Percentiles rank a stretch among this genome's conserved stretches.
Evolutionary conservation across 92 coral and sea anemone species (phyloP).

Genomic region (Bergia sp.): DNA sequence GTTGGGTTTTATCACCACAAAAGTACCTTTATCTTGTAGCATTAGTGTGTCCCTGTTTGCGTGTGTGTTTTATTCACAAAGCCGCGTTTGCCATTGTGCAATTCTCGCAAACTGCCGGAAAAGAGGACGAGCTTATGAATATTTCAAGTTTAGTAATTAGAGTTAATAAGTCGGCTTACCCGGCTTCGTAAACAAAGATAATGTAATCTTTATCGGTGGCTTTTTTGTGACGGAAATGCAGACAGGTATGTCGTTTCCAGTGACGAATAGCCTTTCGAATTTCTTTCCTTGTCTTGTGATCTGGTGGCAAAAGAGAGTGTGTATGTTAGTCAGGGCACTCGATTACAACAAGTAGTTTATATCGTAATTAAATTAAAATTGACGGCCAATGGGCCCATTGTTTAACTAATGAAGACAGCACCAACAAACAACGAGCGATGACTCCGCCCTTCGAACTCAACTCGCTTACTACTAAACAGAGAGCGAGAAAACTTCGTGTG

Average conservation of each 20-base stretch:
- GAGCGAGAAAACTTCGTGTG: conserved; percentile 21
- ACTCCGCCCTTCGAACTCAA: conserved; percentile 78
- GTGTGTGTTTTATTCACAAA: conserved; percentile 40
- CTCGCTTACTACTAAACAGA: conserved; percentile 52
- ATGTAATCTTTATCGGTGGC: conserved; percentile 86
- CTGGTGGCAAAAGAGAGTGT: conserved; percentile 52
- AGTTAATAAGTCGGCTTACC: conserved; percentile 73
- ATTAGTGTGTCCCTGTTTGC: conserved; percentile 39
- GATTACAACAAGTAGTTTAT: conserved; percentile 61
- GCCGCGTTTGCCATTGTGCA: conserved; percentile 41
- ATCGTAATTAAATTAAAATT: conserved; percentile 80
- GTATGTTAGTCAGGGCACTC: conserved; percentile 46
- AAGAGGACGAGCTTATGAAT: conserved; percentile 47
- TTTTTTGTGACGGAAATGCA: conserved; percentile 88
- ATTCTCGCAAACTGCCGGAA: conserved; percentile 42
- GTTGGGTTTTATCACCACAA: conserved; percentile 24
- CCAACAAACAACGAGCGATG: conserved; percentile 50
- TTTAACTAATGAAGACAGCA: conserved; percentile 67
- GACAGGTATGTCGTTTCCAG: conserved; percentile 92
- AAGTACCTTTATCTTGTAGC: conserved; percentile 16
- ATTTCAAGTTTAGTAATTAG: conserved; percentile 30
- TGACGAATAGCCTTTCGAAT: conserved; percentile 89
- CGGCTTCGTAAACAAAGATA: conserved; percentile 89
- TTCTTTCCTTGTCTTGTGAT: conserved; percentile 70
- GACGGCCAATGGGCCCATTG: conserved; percentile 75